Base-by-base conservation (phyloP, 1,140 invertebrate genomes). In the Pemphigus obesinymphae region DNA sequence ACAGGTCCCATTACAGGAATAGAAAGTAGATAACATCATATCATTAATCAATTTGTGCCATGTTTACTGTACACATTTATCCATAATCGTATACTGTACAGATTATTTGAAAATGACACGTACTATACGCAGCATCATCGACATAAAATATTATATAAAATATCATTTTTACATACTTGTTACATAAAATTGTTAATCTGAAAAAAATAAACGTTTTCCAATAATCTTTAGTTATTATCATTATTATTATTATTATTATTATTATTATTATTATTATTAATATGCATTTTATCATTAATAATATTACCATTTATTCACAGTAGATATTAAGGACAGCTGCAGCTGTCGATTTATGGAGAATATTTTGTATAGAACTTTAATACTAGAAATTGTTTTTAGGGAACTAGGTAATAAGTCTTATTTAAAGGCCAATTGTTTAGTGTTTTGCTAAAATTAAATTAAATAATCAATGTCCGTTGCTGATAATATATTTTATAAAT, bases 1-100 rank as follows among this genome's bases (percentile, higher is more conserved):
- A 20, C 76, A 80, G 76, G n/a, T 63, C 76, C n/a, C 76, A 43
- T 61, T 80, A 80, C 76, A 63, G 55, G 23, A 63, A 80, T 7
- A 45, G 76, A 80, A 80, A 80, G n/a, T 80, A 80, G 20, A 78
- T n/a, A n/a, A n/a, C n/a, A n/a, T 61, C 53, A 11, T 29, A 43
- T 61, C 31, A 0, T 78, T 61, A 17, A 58, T 58, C 20, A 20
- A 43, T 43, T 40, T 45, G 55, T 58, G 75, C 37, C 53, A 78
- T 78, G 34, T 43, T 43, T 26, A 17, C 17, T 17, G n/a, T 70
- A 43, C 66, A 43, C 26, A 40, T 68, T 43, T 0, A 15, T 40
- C 37, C 34, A 43, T 23, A 70, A 40, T 15, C 13, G 15, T 40
- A 43, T 17, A 43, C 8, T 70, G 66, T 43, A 43, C 61, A 66